phyloP scores from a whole-genome alignment of 1,140 invertebrate genomes.

The Eurosta solidaginis region DNA sequence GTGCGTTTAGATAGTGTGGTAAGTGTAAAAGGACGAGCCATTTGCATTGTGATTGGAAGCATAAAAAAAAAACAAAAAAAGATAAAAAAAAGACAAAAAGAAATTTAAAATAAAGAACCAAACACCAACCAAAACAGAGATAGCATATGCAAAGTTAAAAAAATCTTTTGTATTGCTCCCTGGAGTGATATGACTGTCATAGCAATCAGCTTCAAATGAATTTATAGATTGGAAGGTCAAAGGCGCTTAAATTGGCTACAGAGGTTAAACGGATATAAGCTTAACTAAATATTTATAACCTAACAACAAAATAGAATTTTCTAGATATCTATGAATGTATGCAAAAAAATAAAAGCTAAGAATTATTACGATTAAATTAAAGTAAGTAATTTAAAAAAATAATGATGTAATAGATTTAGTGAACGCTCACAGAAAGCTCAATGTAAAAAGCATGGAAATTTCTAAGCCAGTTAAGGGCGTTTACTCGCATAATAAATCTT shows the following conservation, averaged over 20 bases:
- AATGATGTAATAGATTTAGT: constrained; percentile 11
- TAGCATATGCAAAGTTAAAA: not conserved
- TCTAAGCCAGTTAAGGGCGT: too few species aligned
- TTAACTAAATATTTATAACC: not conserved
- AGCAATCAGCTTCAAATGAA: constrained; percentile 59
- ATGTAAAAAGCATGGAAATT: not conserved
- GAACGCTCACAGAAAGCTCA: not conserved
- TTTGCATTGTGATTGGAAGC: not conserved
- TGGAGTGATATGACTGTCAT: constrained; percentile 59
- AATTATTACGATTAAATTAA: not conserved
- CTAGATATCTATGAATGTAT: too few species aligned
- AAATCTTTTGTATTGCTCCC: constrained; percentile 58
- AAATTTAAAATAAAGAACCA: not conserved
- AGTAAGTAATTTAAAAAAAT: constrained; percentile 15
- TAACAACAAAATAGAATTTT: too few species aligned
- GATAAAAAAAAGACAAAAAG: not conserved
- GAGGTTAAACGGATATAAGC: not conserved
- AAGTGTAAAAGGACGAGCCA: too few species aligned
- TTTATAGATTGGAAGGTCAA: constrained; percentile 46
- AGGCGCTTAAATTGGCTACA: not conserved
- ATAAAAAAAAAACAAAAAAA: not conserved
- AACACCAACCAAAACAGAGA: not conserved
- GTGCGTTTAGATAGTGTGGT: too few species aligned
- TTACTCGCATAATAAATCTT: not conserved
- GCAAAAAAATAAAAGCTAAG: not conserved